phyloP scores from a whole-genome alignment of 2,888 invertebrate genomes.

The Cheilosia variabilis region DNA sequence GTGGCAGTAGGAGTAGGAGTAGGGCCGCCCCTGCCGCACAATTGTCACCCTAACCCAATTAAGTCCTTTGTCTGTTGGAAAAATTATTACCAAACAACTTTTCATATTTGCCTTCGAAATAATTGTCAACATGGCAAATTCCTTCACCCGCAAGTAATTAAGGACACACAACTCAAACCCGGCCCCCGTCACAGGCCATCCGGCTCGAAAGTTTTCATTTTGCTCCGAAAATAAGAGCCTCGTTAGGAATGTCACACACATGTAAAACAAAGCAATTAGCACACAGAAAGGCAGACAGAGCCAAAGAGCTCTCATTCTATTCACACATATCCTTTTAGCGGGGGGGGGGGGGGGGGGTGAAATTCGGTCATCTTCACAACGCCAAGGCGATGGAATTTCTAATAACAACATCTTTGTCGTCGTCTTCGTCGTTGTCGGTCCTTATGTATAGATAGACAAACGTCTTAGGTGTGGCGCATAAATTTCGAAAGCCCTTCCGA shows the following conservation, averaged over 20 bases:
- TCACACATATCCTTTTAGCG: constrained; percentile 63
- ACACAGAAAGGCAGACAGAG: constrained; percentile 66
- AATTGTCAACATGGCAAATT: constrained; percentile 76
- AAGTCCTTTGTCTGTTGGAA: constrained; percentile 62
- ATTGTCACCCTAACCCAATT: constrained; percentile 75
- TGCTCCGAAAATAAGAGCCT: constrained; percentile 58
- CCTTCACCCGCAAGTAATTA: constrained; percentile 75
- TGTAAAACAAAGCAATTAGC: constrained; percentile 75
- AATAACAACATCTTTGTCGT: constrained; percentile 69
- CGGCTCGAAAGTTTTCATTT: constrained; percentile 64
- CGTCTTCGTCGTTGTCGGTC: constrained; percentile 19
- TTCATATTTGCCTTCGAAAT: constrained; percentile 75
- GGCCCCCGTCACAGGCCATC: constrained; percentile 5
- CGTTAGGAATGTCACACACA: constrained; percentile 76
- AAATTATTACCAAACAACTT: constrained; percentile 74
- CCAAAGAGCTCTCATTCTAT: constrained; percentile 51
- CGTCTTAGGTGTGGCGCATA: constrained; percentile 59
- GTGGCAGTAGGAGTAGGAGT: not conserved
- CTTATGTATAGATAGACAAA: constrained; percentile 1
- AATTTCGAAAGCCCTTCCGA: constrained; percentile 69
- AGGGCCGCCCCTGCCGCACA: constrained; percentile 7
- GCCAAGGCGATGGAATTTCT: constrained; percentile 65
- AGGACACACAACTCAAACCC: constrained; percentile 52
- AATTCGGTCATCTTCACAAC: constrained; percentile 71
- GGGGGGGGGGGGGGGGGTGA: constrained; percentile 6